phyloP scores from a whole-genome alignment of 2,113 vertebrate genomes.

The Pelecanus crispus region DNA sequence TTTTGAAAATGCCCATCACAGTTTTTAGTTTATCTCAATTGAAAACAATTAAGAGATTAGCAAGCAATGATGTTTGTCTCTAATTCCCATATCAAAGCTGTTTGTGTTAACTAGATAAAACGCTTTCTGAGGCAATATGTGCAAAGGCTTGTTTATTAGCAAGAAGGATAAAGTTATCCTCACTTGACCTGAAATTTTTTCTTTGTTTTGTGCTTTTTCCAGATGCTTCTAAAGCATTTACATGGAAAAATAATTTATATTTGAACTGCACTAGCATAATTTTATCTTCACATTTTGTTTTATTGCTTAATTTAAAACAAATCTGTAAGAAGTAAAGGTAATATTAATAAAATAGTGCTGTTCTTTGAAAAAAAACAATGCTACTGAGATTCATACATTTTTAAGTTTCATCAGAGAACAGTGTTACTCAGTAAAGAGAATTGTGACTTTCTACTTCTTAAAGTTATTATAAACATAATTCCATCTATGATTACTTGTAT shows the following conservation, averaged over 20 bases:
- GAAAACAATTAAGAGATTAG: slow-evolving; percentile 34
- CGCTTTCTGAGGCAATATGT: neutral
- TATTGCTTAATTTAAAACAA: neutral
- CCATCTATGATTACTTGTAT: neutral
- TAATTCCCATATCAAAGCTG: slow-evolving; percentile 39
- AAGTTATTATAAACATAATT: neutral
- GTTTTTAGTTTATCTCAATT: neutral
- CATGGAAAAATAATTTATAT: neutral
- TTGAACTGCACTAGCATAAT: neutral
- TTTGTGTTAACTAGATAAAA: slow-evolving; percentile 46
- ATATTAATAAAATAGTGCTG: neutral
- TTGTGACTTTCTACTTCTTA: neutral
- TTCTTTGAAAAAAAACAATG: neutral
- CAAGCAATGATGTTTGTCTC: slow-evolving; percentile 15
- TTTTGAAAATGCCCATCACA: neutral
- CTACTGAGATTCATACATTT: neutral
- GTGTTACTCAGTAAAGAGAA: neutral
- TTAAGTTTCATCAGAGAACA: neutral
- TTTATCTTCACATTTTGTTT: neutral
- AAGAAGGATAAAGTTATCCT: slow-evolving; percentile 30
- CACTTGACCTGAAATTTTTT: neutral
- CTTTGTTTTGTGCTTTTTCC: neutral
- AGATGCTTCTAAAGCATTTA: neutral
- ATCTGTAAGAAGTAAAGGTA: neutral
- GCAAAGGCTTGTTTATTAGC: neutral